Evolutionary conservation across 2,888 invertebrate species (phyloP).

Genomic region (Yponomeuta malinellus): DNA sequence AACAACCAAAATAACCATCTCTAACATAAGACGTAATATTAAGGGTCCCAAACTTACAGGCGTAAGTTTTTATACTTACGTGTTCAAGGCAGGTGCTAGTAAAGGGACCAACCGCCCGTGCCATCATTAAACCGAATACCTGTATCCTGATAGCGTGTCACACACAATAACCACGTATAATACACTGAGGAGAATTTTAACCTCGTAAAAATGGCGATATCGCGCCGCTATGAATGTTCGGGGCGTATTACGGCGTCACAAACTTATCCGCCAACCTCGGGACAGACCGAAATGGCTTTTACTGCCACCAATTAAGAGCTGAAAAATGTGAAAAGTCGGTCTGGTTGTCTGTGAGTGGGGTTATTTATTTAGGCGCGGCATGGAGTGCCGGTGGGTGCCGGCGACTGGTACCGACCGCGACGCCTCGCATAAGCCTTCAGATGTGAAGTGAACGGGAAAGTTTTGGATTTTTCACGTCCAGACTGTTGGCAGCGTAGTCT

Average conservation of each 20-base stretch:
- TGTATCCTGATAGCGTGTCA: slow-evolving; percentile 14
- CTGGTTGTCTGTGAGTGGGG: slow-evolving; percentile 54
- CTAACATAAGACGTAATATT: too few relatives aligned
- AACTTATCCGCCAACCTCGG: slow-evolving; percentile 6
- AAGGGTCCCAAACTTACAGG: too few relatives aligned
- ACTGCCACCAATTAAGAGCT: background rate
- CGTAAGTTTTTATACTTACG: too few relatives aligned
- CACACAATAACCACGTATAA: slow-evolving; percentile 22
- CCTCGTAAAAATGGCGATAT: slow-evolving; percentile 46
- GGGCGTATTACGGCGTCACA: slow-evolving; percentile 6
- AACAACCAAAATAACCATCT: too few relatives aligned
- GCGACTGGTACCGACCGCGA: slow-evolving; percentile 35
- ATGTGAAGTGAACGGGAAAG: slow-evolving; percentile 6
- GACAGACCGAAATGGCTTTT: slow-evolving; percentile 5
- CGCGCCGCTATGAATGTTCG: slow-evolving; percentile 10
- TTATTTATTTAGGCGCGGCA: slow-evolving; percentile 67
- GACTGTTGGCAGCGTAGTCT: background rate
- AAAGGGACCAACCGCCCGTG: background rate
- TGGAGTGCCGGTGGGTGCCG: slow-evolving; percentile 38
- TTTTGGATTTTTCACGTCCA: slow-evolving; percentile 6
- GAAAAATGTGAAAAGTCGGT: background rate
- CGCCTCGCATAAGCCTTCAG: background rate
- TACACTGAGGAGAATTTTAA: slow-evolving; percentile 48
- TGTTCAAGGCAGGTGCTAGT: too few relatives aligned
- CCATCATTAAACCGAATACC: background rate